Conservation (phyloP, 92 coral and sea anemone species). For the Phenganax subtilis region DNA sequence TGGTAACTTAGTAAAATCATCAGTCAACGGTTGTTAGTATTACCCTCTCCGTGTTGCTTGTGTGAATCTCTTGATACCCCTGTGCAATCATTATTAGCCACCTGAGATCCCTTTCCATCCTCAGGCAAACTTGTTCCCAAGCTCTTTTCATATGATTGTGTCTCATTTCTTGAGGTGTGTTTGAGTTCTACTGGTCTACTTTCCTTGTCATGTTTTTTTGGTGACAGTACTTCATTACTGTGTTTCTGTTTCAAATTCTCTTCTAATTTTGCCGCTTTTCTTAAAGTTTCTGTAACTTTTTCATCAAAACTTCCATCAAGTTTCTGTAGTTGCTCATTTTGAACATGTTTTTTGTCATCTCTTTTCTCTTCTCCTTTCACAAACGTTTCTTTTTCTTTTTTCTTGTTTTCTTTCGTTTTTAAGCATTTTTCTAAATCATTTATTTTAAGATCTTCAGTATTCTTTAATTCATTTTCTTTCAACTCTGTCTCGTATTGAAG, state of each 20-base stretch:
- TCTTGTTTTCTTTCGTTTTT: background rate
- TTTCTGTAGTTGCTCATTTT: background rate
- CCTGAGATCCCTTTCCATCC: slow-evolving; percentile 1
- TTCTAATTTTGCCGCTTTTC: background rate
- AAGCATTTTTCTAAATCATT: background rate
- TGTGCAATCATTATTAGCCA: background rate
- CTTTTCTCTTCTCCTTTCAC: background rate
- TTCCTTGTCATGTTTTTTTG: background rate
- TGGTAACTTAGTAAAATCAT: slow-evolving; percentile 2
- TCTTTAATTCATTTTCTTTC: background rate
- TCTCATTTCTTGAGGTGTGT: background rate
- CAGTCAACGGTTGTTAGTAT: slow-evolving; percentile 15
- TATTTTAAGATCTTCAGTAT: background rate
- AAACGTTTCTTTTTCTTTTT: background rate
- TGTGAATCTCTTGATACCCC: background rate
- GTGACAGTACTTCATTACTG: background rate
- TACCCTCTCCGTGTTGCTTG: background rate
- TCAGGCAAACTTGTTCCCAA: background rate
- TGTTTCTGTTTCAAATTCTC: background rate
- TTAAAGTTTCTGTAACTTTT: background rate
- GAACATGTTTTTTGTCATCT: background rate
- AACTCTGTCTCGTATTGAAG: background rate
- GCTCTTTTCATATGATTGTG: background rate
- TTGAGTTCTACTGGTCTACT: background rate
- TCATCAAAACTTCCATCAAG: background rate